Percentiles rank a stretch among this genome's conserved stretches.
These are phyloP conservation scores for Chunga burmeisteri DNA, from an alignment of 2,113 vertebrate genomes.

Conservation along the genomic window DNA sequence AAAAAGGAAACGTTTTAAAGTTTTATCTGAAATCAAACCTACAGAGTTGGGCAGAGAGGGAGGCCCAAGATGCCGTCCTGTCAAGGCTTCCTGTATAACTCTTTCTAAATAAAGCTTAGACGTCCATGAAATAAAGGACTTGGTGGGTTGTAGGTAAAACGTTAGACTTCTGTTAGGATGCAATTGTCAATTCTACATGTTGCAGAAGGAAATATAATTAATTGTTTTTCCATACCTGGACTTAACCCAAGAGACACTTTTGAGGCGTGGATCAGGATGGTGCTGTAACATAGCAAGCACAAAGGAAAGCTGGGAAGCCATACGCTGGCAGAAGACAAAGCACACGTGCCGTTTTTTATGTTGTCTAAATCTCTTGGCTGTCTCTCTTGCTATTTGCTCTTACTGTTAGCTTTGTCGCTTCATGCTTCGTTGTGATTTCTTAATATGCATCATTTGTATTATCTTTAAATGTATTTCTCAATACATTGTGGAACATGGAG, in stretches of 20 bases:
- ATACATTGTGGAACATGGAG: background rate
- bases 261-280: background rate
- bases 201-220: background rate
- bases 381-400: background rate
- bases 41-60: background rate
- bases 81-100: background rate
- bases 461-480: background rate
- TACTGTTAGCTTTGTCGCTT: background rate
- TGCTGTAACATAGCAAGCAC: background rate
- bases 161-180: background rate
- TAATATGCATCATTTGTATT: accelerated
- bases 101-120: background rate
- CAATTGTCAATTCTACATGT: accelerated
- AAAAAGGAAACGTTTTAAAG: background rate
- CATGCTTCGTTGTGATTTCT: background rate
- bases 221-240: background rate
- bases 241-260: background rate
- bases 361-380: background rate
- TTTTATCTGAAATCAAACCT: background rate
- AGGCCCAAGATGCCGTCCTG: background rate
- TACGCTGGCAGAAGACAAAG: background rate
- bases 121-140: background rate
- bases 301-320: background rate
- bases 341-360: background rate
- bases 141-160: background rate